phyloP scores from a whole-genome alignment of 2,113 vertebrate species.

The Symphodus melops region DNA sequence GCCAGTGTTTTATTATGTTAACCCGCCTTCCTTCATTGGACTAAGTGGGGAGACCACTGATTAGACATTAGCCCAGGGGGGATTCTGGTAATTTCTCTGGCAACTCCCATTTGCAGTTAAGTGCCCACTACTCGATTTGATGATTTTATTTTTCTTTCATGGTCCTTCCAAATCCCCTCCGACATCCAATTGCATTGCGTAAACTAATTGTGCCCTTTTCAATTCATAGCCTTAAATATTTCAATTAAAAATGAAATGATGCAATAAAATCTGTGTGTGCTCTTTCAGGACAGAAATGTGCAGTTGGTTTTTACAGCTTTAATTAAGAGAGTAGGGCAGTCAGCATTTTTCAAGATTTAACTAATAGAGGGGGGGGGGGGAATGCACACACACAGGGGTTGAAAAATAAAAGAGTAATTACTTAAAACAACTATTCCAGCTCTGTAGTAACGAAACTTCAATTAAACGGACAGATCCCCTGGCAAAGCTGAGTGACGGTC shows the following conservation, averaged over 20 bases:
- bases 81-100: conserved; percentile 68
- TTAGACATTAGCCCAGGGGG: conserved; percentile 69
- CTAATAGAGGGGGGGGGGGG: background rate
- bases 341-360: conserved; percentile 33
- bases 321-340: conserved; percentile 42
- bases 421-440: conserved; percentile 15
- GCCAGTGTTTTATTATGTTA: conserved; percentile 68
- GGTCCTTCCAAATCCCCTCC: conserved; percentile 18
- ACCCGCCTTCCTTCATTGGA: conserved; percentile 59
- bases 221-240: conserved; percentile 74
- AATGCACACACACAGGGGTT: background rate
- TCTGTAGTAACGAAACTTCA: conserved; percentile 28
- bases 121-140: conserved; percentile 51
- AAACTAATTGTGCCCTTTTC: conserved; percentile 70
- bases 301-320: conserved; percentile 45
- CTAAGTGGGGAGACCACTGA: conserved; percentile 63
- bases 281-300: conserved; percentile 47
- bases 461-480: conserved; percentile 32
- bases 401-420: conserved; percentile 21
- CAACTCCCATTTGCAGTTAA: conserved; percentile 76
- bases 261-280: conserved; percentile 56
- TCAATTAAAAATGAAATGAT: conserved; percentile 65
- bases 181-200: conserved; percentile 61
- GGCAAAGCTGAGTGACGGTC: conserved; percentile 40
- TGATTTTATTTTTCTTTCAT: conserved; percentile 52